Evolutionary conservation across 2,888 invertebrate genomes (phyloP).

Genomic region (Drosophila anomalata): DNA sequence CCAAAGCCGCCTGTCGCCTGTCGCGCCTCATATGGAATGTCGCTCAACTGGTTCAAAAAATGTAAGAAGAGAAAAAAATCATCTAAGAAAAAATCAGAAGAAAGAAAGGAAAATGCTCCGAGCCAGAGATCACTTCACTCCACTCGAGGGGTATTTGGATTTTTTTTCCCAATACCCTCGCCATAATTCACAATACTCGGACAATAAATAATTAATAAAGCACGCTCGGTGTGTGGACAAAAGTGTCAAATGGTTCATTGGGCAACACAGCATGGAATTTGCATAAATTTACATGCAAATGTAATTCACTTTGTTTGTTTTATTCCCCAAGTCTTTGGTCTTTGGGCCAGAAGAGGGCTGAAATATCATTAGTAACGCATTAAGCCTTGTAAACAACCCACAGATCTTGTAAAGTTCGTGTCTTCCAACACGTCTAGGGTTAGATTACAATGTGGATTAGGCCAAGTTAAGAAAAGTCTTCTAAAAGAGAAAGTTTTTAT

Average conservation of each 20-base stretch:
- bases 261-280: constrained; percentile 68
- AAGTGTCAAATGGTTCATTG: constrained; percentile 75
- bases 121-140: constrained; percentile 41
- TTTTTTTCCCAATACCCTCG: constrained; percentile 42
- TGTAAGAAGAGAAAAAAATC: constrained; percentile 25
- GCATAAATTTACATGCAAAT: constrained; percentile 67
- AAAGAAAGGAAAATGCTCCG: constrained; percentile 63
- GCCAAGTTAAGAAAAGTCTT: not conserved
- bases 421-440: constrained; percentile 22
- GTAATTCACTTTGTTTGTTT: constrained; percentile 49
- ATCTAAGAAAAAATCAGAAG: constrained; percentile 18
- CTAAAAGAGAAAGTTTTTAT: constrained; percentile 5
- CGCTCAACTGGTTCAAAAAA: constrained; percentile 70
- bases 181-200: constrained; percentile 68
- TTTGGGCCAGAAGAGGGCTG: constrained; percentile 22
- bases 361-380: constrained; percentile 45
- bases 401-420: constrained; percentile 34
- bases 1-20: constrained; percentile 50
- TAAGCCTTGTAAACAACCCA: constrained; percentile 26
- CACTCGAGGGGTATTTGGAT: constrained; percentile 22
- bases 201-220: constrained; percentile 75
- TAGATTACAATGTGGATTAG: constrained; percentile 7
- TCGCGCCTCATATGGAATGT: constrained; percentile 74
- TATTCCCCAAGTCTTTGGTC: constrained; percentile 11
- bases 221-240: constrained; percentile 62